Evolutionary conservation across 92 coral and sea anemone species (phyloP).

Genomic region (Meandrina meandrites): DNA sequence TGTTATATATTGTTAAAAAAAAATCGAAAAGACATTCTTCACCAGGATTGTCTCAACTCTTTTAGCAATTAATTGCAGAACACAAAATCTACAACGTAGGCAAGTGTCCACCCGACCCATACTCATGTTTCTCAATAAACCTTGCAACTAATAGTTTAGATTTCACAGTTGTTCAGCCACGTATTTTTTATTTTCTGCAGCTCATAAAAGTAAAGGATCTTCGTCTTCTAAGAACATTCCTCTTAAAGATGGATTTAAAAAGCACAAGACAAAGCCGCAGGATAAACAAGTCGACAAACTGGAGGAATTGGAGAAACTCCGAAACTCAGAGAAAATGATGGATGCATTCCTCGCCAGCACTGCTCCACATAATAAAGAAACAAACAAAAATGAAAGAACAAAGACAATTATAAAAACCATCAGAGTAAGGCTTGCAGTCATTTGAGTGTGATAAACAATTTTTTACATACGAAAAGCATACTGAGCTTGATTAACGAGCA

Average conservation of each 20-base stretch:
- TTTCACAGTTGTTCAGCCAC: neutral
- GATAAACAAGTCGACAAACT: conserved; percentile 76
- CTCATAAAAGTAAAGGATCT: conserved; percentile 4
- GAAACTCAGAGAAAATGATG: conserved; percentile 92
- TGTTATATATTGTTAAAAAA: too few species aligned
- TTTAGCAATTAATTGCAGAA: too few species aligned
- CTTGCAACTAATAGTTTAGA: neutral
- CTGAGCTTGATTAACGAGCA: too few species aligned
- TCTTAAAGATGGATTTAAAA: neutral
- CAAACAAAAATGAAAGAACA: conserved; percentile 88
- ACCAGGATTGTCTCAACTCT: too few species aligned
- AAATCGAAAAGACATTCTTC: too few species aligned
- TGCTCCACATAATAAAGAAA: conserved; percentile 69
- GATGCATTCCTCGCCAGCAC: conserved; percentile 89
- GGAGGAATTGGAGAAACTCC: conserved; percentile 83
- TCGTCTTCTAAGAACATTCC: conserved; percentile 18
- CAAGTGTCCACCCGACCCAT: too few species aligned
- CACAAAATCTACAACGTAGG: too few species aligned
- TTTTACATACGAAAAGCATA: too few species aligned
- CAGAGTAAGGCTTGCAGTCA: conserved; percentile 45
- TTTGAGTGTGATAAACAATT: neutral
- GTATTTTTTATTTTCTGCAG: neutral
- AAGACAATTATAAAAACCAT: conserved; percentile 88
- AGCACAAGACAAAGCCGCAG: conserved; percentile 13
- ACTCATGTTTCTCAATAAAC: too few species aligned